Percentiles rank a stretch among this genome's conserved stretches.
These are phyloP conservation scores for Harlomillsia oculata DNA, from an alignment of 1,140 invertebrate species.

Conservation along the genomic window DNA sequence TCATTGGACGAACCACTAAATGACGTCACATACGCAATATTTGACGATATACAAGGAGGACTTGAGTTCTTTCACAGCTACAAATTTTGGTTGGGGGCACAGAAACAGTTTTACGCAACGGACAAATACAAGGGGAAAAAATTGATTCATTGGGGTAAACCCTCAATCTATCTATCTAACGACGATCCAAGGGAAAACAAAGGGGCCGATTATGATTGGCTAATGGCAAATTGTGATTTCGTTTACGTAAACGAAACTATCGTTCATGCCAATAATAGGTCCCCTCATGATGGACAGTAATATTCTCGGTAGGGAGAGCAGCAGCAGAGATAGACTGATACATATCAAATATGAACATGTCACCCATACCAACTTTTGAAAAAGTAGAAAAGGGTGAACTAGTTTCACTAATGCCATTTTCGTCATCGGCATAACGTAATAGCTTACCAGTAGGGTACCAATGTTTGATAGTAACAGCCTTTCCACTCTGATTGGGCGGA, in stretches of 20 bases:
- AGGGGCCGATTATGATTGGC: not conserved
- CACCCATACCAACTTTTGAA: not conserved
- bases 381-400: not conserved
- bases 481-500: not conserved
- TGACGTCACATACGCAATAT: not conserved
- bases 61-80: not conserved
- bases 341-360: not conserved
- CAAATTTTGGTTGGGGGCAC: not conserved
- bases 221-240: not conserved
- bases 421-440: not conserved
- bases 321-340: not conserved
- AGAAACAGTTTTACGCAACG: not conserved
- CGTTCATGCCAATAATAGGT: not conserved
- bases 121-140: not conserved
- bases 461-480: not conserved
- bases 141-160: conserved; percentile 3
- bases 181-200: not conserved
- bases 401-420: not conserved
- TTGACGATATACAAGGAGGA: conserved; percentile 1
- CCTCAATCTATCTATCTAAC: not conserved
- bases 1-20: not conserved
- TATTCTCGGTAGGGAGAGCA: no score
- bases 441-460: not conserved
- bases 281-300: not conserved
- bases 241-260: not conserved